These are phyloP conservation scores for Tichodroma muraria DNA, from an alignment of 2,113 vertebrate species.

Conservation along the genomic window DNA sequence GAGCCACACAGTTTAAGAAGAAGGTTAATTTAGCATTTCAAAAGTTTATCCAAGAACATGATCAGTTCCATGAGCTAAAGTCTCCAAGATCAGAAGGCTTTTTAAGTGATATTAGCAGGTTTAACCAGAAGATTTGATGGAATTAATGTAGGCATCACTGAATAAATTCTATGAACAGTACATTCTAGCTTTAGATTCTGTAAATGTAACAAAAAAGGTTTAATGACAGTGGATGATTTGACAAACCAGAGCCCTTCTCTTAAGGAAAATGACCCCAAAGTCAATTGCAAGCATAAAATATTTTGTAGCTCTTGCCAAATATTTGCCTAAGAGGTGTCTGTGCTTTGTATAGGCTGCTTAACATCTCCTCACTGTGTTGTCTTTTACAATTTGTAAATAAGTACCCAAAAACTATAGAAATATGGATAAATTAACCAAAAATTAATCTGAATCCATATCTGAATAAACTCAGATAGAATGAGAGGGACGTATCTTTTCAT, in stretches of 20 bases:
- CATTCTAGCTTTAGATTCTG: neutral
- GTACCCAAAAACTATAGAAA: neutral
- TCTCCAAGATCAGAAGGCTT: neutral
- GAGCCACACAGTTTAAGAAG: neutral
- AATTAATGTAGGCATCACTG: neutral
- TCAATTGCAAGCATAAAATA: neutral
- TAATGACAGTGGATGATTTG: neutral
- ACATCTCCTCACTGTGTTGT: neutral
- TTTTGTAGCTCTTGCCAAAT: neutral
- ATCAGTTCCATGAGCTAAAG: neutral
- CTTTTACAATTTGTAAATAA: neutral
- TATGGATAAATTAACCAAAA: neutral
- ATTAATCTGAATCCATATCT: neutral
- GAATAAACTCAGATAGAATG: neutral
- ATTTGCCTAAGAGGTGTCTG: neutral
- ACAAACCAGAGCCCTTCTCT: neutral
- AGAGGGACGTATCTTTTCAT: neutral
- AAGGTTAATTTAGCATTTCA: conserved; percentile 6
- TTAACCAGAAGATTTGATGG: neutral
- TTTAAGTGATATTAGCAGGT: neutral
- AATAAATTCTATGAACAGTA: neutral
- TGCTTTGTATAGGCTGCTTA: neutral
- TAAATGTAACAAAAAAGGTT: neutral
- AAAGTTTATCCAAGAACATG: neutral
- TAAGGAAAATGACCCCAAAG: neutral